Evolutionary conservation across 2,797 vertebrate species (phyloP).

Genomic region (Cossypha dichroa): DNA sequence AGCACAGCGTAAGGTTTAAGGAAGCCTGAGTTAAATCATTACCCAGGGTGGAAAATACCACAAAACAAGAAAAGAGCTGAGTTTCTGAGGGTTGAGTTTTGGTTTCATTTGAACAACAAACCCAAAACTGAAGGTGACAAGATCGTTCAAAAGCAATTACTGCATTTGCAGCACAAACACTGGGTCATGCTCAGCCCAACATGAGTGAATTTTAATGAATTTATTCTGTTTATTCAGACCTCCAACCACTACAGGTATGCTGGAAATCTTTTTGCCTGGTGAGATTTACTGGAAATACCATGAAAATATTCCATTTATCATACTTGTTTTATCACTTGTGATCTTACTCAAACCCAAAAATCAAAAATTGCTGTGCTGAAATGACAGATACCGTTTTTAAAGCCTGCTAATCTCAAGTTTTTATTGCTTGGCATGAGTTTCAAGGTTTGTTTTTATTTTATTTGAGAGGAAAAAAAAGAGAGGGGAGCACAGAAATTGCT

Average conservation of each 20-base stretch:
- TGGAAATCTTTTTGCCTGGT: neutral
- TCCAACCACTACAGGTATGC: neutral
- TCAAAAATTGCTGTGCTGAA: neutral
- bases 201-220: neutral
- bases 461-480: neutral
- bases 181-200: neutral
- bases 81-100: neutral
- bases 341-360: neutral
- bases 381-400: neutral
- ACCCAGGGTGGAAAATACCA: neutral
- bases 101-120: neutral
- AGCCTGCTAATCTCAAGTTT: neutral
- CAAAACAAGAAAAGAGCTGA: neutral
- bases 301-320: neutral
- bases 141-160: fast-evolving
- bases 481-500: neutral
- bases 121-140: neutral
- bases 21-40: neutral
- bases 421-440: neutral
- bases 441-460: neutral
- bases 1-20: neutral
- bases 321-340: neutral
- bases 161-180: neutral
- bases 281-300: neutral
- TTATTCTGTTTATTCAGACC: neutral